Evolutionary conservation across 92 coral and sea anemone genomes (phyloP).

Genomic region (Phenganax marumi): DNA sequence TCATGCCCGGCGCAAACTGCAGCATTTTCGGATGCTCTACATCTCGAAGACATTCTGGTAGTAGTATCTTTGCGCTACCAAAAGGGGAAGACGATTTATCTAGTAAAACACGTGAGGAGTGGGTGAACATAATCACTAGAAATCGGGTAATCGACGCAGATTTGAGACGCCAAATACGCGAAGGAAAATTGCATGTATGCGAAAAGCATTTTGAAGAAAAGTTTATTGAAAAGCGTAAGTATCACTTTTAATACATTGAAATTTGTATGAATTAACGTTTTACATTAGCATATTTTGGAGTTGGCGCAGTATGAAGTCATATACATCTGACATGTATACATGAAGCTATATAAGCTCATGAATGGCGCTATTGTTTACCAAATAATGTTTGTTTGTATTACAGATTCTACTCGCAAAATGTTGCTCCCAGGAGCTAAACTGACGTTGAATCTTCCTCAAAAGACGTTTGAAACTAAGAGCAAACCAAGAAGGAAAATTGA

Average conservation of each 20-base stretch:
- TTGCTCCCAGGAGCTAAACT: conserved; percentile 32
- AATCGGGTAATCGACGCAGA: conserved; percentile 41
- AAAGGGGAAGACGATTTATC: conserved; percentile 46
- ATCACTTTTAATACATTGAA: not conserved
- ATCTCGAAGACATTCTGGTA: conserved; percentile 50
- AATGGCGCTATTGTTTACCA: conserved; percentile 17
- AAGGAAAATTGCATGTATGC: conserved; percentile 43
- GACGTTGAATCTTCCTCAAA: conserved; percentile 21
- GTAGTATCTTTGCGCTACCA: conserved; percentile 53
- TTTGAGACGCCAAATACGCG: conserved; percentile 49
- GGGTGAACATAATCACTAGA: conserved; percentile 47
- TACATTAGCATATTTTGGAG: not conserved
- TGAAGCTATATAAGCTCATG: not conserved
- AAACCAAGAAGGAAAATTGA: not conserved
- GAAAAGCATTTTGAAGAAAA: conserved; percentile 52
- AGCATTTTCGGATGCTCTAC: conserved; percentile 55
- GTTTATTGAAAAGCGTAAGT: conserved; percentile 53
- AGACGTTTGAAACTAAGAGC: not conserved
- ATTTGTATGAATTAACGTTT: not conserved
- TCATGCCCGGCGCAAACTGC: conserved; percentile 59
- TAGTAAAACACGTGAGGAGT: conserved; percentile 52
- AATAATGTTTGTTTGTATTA: conserved; percentile 7
- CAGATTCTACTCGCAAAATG: conserved; percentile 28
- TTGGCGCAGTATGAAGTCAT: not conserved
- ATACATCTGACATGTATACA: not conserved